phyloP scores from a whole-genome alignment of 2,888 invertebrate genomes.

The Ectemnius lituratus region DNA sequence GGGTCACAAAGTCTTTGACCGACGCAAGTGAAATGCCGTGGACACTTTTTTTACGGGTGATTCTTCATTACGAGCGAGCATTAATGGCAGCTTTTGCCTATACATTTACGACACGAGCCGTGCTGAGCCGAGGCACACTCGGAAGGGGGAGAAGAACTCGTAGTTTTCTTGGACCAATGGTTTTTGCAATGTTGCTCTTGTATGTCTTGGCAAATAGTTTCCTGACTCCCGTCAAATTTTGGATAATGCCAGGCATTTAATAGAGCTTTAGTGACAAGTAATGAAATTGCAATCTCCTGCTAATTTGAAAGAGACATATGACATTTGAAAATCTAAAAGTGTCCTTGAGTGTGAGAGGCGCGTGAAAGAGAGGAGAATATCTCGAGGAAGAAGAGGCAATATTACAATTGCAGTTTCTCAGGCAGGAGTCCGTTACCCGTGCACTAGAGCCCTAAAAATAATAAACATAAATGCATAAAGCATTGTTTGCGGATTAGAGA shows the following conservation, averaged over 20 bases:
- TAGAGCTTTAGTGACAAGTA: no score
- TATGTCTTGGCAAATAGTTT: no score
- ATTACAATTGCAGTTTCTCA: slow-evolving; percentile 38
- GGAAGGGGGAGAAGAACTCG: background rate
- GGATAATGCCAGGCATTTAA: no score
- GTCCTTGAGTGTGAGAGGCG: no score
- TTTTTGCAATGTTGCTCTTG: no score
- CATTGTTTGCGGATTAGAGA: slow-evolving; percentile 64
- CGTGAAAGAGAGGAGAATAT: background rate
- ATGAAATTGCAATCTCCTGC: no score
- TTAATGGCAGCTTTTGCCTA: background rate
- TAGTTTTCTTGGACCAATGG: background rate
- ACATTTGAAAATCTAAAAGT: no score
- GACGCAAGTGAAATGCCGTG: background rate
- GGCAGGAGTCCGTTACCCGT: slow-evolving; percentile 49
- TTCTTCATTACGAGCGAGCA: background rate
- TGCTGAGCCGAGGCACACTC: no score
- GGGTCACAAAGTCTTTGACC: background rate
- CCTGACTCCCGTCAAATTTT: no score
- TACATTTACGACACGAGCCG: no score
- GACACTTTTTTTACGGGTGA: background rate
- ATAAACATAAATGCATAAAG: slow-evolving; percentile 72
- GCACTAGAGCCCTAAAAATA: slow-evolving; percentile 70
- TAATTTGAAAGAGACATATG: no score
- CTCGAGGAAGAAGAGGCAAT: slow-evolving; percentile 19